Evolutionary conservation across 2,113 vertebrate species (phyloP).

Genomic region (Tyrannus savana): DNA sequence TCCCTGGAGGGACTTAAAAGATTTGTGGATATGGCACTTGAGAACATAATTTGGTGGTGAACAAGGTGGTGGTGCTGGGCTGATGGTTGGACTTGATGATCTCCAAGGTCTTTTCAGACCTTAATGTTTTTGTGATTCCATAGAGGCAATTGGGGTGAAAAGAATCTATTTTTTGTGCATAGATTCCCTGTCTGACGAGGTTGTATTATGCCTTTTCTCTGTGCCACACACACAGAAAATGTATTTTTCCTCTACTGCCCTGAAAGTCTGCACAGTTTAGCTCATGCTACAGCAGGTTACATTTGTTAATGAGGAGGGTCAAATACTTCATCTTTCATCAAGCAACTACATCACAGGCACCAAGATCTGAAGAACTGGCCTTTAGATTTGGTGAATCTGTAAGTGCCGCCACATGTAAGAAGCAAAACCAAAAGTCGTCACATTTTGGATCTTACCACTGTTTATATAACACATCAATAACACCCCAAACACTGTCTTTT

Average conservation of each 20-base stretch:
- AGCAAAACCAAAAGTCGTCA: not conserved
- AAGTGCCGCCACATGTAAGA: not conserved
- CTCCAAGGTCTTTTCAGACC: not conserved
- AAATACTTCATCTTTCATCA: not conserved
- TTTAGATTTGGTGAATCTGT: not conserved
- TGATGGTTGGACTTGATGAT: not conserved
- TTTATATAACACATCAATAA: conserved; percentile 41
- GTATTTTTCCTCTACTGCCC: not conserved
- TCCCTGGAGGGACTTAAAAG: not conserved
- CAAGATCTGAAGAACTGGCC: not conserved
- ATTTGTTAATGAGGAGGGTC: not conserved
- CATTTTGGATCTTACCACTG: conserved; percentile 20
- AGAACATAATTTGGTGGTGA: not conserved
- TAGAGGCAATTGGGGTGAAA: rapidly evolving
- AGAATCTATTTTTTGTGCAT: not conserved
- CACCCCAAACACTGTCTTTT: not conserved
- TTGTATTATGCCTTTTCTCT: not conserved
- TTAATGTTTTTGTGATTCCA: not conserved
- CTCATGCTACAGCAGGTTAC: no score
- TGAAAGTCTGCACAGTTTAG: not conserved
- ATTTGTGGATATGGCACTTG: no score
- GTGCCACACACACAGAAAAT: not conserved
- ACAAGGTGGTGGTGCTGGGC: not conserved
- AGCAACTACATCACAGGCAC: not conserved
- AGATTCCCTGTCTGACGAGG: not conserved